Conservation (phyloP, 2,113 vertebrate genomes). For the Heteronetta atricapilla region DNA sequence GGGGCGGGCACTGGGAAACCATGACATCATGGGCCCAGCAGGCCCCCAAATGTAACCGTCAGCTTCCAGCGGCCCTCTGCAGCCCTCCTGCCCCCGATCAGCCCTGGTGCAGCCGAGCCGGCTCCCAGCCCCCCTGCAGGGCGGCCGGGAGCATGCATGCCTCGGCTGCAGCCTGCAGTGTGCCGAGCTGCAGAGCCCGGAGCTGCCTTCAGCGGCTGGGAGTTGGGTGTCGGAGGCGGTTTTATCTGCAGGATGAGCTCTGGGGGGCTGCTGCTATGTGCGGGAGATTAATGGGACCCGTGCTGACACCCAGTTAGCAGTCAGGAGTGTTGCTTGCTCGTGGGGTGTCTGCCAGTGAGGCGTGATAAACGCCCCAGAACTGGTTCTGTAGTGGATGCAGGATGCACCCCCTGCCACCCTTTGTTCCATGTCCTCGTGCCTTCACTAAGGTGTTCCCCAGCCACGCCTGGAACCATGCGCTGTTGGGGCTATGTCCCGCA, state of each 20-base stretch:
- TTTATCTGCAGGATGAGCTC: not conserved
- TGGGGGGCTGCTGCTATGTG: not conserved
- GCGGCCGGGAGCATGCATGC: too few species aligned
- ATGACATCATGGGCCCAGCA: constrained; percentile 93
- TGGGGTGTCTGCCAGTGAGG: not conserved
- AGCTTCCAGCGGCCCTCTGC: constrained; percentile 69
- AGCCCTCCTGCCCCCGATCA: not conserved
- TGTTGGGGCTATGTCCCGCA: not conserved
- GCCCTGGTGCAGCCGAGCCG: not conserved
- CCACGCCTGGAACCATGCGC: not conserved
- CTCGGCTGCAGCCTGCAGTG: not conserved
- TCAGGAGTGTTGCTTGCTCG: not conserved
- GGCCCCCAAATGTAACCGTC: constrained; percentile 76
- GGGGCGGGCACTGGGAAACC: constrained; percentile 77
- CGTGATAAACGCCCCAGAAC: not conserved
- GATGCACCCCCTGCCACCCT: not conserved
- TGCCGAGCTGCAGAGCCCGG: too few species aligned
- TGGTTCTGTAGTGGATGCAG: not conserved
- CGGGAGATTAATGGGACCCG: not conserved
- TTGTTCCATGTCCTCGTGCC: not conserved
- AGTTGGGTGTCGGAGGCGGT: not conserved
- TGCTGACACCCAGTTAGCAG: not conserved
- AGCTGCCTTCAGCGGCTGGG: not conserved
- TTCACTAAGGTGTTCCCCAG: not conserved
- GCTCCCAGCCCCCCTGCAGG: not conserved